phyloP scores from a whole-genome alignment of 2,113 vertebrate genomes.

The Willisornis vidua region DNA sequence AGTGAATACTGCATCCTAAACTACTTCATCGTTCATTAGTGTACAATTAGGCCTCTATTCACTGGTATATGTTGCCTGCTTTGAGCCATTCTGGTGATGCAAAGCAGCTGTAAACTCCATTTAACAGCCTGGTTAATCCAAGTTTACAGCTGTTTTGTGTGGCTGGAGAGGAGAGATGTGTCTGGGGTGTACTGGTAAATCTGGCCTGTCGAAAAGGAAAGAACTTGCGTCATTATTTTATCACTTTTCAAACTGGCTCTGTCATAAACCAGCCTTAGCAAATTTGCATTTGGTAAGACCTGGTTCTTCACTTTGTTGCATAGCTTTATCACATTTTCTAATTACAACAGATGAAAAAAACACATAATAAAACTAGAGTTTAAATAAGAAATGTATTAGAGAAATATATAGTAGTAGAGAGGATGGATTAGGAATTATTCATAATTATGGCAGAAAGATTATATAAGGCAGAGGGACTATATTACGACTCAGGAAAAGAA shows the following conservation, averaged over 20 bases:
- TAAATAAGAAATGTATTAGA: background rate
- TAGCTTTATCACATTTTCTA: background rate
- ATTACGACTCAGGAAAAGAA: background rate
- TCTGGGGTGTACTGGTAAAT: background rate
- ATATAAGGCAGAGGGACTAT: background rate
- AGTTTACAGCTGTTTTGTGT: slow-evolving; percentile 44
- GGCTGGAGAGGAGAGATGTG: background rate
- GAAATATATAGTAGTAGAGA: background rate
- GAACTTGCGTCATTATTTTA: slow-evolving; percentile 24
- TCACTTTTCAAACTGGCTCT: background rate
- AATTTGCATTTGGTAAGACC: background rate
- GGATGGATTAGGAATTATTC: background rate
- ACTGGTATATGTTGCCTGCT: slow-evolving; percentile 26
- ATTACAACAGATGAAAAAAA: slow-evolving; percentile 11
- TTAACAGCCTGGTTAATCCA: slow-evolving; percentile 55
- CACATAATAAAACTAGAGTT: background rate
- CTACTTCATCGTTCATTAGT: slow-evolving; percentile 56
- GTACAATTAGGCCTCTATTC: slow-evolving; percentile 34
- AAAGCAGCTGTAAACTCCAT: slow-evolving; percentile 58
- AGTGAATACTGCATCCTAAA: slow-evolving; percentile 27
- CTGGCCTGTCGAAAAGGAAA: background rate
- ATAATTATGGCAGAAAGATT: background rate
- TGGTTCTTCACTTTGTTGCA: background rate
- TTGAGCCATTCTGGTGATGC: slow-evolving; percentile 34
- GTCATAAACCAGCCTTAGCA: background rate